Percentiles rank a stretch among this genome's conserved stretches.
Evolutionary conservation across 2,113 vertebrate species (phyloP).

Genomic region (Melanocharis versteri): DNA sequence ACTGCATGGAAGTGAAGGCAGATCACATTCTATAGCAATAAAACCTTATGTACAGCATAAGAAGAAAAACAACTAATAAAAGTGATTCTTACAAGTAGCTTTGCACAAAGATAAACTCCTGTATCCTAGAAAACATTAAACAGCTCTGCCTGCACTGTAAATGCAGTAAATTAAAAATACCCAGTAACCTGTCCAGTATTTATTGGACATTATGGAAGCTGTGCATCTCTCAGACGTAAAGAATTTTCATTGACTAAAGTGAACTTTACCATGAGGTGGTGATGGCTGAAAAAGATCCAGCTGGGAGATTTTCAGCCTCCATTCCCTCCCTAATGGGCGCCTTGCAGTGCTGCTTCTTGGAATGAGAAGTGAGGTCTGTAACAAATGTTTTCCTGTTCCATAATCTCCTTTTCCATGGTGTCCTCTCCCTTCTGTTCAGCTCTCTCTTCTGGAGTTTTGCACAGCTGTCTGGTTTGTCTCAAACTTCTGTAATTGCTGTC

Average conservation of each 20-base stretch:
- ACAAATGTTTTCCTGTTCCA: neutral
- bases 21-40: neutral
- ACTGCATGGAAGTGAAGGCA: neutral
- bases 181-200: neutral
- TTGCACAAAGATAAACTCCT: neutral
- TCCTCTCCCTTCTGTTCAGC: neutral
- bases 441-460: neutral
- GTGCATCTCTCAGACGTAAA: neutral
- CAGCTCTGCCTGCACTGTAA: neutral
- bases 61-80: neutral
- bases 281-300: neutral
- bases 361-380: neutral
- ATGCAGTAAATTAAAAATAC: neutral
- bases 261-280: slow-evolving; percentile 5
- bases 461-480: neutral
- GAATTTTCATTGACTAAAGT: neutral
- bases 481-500: neutral
- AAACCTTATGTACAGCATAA: neutral
- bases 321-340: fast-evolving
- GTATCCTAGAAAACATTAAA: neutral
- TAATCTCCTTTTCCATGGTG: neutral
- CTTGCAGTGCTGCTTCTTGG: neutral
- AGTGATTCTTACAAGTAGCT: neutral
- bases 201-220: neutral
- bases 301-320: neutral